phyloP scores from a whole-genome alignment of 2,888 invertebrate species.

The Keiferia lycopersicella region DNA sequence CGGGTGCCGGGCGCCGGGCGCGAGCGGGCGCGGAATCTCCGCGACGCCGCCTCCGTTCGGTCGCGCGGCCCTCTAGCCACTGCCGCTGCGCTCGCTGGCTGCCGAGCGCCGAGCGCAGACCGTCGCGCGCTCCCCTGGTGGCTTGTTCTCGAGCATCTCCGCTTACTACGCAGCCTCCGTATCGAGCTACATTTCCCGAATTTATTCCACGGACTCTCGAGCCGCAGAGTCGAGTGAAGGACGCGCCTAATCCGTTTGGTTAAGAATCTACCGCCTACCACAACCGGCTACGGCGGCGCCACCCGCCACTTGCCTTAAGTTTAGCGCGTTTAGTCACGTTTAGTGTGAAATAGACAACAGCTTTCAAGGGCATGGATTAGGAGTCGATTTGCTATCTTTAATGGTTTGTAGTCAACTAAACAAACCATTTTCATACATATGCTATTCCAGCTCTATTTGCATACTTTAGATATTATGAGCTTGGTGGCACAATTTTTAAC shows the following conservation, averaged over 20 bases:
- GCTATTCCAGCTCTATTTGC: no score
- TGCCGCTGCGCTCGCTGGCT: constrained; percentile 45
- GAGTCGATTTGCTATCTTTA: constrained; percentile 13
- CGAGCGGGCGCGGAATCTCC: constrained; percentile 46
- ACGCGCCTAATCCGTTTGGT: constrained; percentile 73
- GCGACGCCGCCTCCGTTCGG: constrained; percentile 60
- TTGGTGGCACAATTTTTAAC: no score
- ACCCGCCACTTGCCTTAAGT: constrained; percentile 32
- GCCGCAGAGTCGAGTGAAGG: constrained; percentile 61
- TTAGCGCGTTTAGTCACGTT: constrained; percentile 26
- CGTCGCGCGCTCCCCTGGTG: constrained; percentile 35
- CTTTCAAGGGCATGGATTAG: constrained; percentile 34
- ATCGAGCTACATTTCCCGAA: constrained; percentile 74
- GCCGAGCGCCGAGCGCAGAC: constrained; percentile 29
- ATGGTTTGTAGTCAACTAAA: no score
- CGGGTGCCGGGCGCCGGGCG: constrained; percentile 41
- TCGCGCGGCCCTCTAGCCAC: constrained; percentile 60
- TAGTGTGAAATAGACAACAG: constrained; percentile 30
- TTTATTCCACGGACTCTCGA: constrained; percentile 55
- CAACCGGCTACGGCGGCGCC: constrained; percentile 33
- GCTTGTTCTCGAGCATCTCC: constrained; percentile 46
- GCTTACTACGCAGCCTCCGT: constrained; percentile 78
- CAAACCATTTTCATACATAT: no score
- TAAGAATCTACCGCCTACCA: constrained; percentile 49
- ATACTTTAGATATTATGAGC: no score